phyloP scores from a whole-genome alignment of 37 sponge, comb jelly and placozoan genomes.

The Chondrilla cf. caribensis region DNA sequence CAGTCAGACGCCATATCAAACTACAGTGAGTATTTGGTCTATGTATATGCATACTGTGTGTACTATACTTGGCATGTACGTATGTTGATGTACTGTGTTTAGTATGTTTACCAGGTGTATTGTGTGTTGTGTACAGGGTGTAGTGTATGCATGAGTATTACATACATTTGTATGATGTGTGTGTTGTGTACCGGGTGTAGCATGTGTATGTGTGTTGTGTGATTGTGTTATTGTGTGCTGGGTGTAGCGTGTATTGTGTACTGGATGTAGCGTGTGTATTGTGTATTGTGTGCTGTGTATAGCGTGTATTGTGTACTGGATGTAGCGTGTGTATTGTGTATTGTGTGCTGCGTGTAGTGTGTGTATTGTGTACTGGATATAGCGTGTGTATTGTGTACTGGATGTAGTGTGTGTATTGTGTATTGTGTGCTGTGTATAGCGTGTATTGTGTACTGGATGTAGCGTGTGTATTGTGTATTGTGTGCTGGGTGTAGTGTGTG shows the following conservation, averaged over 20 bases:
- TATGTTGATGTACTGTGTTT: neutral
- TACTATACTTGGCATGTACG: neutral
- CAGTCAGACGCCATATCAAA: slow-evolving; percentile 73
- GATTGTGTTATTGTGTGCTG: neutral
- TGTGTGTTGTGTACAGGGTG: neutral
- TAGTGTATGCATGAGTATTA: no score
- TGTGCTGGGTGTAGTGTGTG: neutral
- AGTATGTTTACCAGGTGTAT: neutral
- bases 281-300: neutral
- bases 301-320: no score
- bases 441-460: no score
- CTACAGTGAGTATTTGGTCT: slow-evolving; percentile 37
- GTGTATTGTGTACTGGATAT: neutral
- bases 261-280: neutral
- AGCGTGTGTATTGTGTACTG: neutral
- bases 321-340: no score
- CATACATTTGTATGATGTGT: no score
- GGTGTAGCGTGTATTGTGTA: neutral
- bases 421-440: no score
- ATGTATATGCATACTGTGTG: no score
- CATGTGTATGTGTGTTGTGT: no score
- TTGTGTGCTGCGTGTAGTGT: no score
- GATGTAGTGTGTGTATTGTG: neutral
- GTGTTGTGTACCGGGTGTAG: no score
- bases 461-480: no score